A percentile compares a stretch with the other conserved stretches of the same genome.
phyloP scores from a whole-genome alignment of 64 coral and sea anemone species.

The Acropora tenuis region DNA sequence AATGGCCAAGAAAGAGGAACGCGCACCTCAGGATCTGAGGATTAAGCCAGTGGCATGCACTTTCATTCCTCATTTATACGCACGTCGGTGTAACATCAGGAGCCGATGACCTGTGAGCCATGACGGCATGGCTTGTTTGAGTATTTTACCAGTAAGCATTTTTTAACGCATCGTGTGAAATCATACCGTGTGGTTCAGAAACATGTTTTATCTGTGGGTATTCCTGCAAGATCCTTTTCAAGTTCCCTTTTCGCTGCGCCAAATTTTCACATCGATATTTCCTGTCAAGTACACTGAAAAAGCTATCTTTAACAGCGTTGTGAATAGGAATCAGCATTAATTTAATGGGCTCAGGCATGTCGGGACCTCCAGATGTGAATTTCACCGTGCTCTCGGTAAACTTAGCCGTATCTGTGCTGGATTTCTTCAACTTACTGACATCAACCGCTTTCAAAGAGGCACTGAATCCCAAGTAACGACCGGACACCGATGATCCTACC shows the following conservation, averaged over 20 bases:
- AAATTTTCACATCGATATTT: too few relatives aligned
- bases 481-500: too few relatives aligned
- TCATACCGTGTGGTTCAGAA: background rate
- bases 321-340: slow-evolving; percentile 57
- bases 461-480: too few relatives aligned
- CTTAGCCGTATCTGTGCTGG: slow-evolving; percentile 25
- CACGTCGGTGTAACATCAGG: too few relatives aligned
- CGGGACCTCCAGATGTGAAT: slow-evolving; percentile 34
- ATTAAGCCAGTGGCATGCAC: too few relatives aligned
- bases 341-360: slow-evolving; percentile 42
- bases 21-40: background rate
- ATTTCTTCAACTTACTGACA: slow-evolving; percentile 17
- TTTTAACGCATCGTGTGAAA: background rate
- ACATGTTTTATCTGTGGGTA: background rate
- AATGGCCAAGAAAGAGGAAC: slow-evolving; percentile 5
- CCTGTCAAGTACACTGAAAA: too few relatives aligned
- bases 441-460: too few relatives aligned
- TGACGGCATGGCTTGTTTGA: too few relatives aligned
- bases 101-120: too few relatives aligned
- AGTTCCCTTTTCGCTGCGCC: background rate
- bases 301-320: background rate
- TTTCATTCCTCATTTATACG: too few relatives aligned
- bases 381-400: slow-evolving; percentile 44
- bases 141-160: too few relatives aligned
- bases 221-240: background rate